Base-by-base conservation (phyloP, 2,888 invertebrate genomes). In the Ametastegia equiseti region DNA sequence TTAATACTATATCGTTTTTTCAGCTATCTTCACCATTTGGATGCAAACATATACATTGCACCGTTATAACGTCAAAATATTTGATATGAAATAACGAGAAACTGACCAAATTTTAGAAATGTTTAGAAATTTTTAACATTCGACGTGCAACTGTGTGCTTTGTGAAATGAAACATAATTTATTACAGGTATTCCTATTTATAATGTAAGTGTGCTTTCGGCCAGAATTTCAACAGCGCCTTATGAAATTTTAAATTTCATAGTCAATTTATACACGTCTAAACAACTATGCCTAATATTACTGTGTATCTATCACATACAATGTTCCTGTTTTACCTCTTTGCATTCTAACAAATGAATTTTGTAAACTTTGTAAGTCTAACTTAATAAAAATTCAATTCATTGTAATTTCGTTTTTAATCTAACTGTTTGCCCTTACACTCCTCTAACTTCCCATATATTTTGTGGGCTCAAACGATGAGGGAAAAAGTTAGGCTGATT, bases 11-110 rank as follows among this genome's bases (percentile, higher is more conserved):
- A 69, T 57, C 81, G 81, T 82, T 84, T 33, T 86, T 86, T 73
- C 86, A 90, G 89, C 50, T 89, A 88, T 82, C 81, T 90, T 57
- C 85, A 87, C 15, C 86, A 88, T 75, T 82, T 90, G 79, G 89
- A 89, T 84, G 89, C 89, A 30, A 89, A 89, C 79, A 86, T 86
- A 81, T 88, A 85, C 84, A 89, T 88, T 65, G 88, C 90, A 65
- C 88, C 90, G 54, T 88, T 89, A 80, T 90, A 84, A 87, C 78
- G 54, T 19, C 30, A 78, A 63, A 27, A 30, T 42, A 60, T 5
- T 60, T 15, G 13, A 71, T 42, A 27, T n/a, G 9, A 39, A 67
- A n/a, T 19, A 42, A 36, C 45, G 60, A 27, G 23, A 5, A 78
- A 78, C 13, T 45, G 60, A 60, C 78, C 57, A 78, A 78, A 19